phyloP scores from a whole-genome alignment of 2,888 invertebrate genomes.

The Leptopilina drosophilae region DNA sequence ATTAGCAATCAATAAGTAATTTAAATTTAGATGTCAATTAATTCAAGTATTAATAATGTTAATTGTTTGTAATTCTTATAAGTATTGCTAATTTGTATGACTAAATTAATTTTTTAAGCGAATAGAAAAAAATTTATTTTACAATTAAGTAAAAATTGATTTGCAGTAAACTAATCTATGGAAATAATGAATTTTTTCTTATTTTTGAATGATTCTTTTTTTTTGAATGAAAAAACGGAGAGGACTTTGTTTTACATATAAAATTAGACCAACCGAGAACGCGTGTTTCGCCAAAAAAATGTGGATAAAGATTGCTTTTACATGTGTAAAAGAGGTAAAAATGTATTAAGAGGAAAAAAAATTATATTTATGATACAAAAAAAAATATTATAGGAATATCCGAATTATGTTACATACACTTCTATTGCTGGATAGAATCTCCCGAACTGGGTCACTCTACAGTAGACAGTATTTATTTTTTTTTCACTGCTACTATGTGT shows the following conservation, averaged over 20 bases:
- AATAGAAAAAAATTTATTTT: no score
- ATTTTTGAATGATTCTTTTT: no score
- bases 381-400: constrained; percentile 71
- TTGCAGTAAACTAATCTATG: no score
- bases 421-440: constrained; percentile 76
- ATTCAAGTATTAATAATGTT: no score
- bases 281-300: constrained; percentile 61
- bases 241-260: constrained; percentile 55
- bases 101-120: no score
- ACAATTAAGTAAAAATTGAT: no score
- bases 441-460: constrained; percentile 73
- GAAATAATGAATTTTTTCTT: no score
- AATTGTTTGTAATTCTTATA: no score
- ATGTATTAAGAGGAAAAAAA: constrained; percentile 53
- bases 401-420: constrained; percentile 76
- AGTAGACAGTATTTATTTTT: constrained; percentile 70
- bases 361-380: constrained; percentile 62
- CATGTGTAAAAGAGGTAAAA: constrained; percentile 45
- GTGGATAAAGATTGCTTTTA: constrained; percentile 58
- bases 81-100: no score
- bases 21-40: no score
- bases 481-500: constrained; percentile 74
- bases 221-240: no score
- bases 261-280: constrained; percentile 52
- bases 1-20: no score